These are phyloP conservation scores for Entelurus aequoreus DNA, from an alignment of 2,113 vertebrate genomes.

Conservation along the genomic window DNA sequence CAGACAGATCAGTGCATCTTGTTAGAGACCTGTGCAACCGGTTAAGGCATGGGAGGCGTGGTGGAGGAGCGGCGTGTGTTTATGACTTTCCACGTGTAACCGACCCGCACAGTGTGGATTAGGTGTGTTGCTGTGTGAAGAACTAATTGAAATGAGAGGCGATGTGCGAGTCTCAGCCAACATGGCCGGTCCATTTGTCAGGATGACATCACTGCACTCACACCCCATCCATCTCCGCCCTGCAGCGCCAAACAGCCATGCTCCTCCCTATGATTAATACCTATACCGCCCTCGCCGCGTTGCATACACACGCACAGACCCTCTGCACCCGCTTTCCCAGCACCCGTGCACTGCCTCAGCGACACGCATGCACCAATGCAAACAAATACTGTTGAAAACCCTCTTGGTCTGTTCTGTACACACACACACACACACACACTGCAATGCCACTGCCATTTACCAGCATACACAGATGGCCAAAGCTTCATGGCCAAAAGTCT, in stretches of 20 bases:
- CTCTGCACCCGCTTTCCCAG: neutral
- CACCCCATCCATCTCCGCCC: conserved; percentile 76
- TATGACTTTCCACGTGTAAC: conserved; percentile 45
- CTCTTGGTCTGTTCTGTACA: conserved; percentile 27
- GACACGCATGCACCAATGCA: conserved; percentile 45
- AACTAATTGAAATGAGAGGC: conserved; percentile 83
- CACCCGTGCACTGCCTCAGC: conserved; percentile 14
- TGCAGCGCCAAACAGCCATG: conserved; percentile 55
- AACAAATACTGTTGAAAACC: conserved; percentile 46
- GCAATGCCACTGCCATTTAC: conserved; percentile 28
- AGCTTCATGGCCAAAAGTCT: conserved; percentile 26
- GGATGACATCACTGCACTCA: conserved; percentile 79
- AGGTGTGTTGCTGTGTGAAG: conserved; percentile 57
- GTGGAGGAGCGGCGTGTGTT: conserved; percentile 19
- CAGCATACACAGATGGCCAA: conserved; percentile 28
- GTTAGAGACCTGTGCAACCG: conserved; percentile 38
- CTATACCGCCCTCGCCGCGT: conserved; percentile 58
- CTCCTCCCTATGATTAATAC: conserved; percentile 76
- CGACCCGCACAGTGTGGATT: conserved; percentile 45
- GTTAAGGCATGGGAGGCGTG: conserved; percentile 21
- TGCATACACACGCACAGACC: conserved; percentile 26
- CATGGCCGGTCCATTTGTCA: conserved; percentile 76
- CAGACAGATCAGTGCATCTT: conserved; percentile 60
- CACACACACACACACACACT: conserved; percentile 28
- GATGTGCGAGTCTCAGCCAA: conserved; percentile 76